Evolutionary conservation across 2,888 invertebrate genomes (phyloP).

Genomic region (Lithodes maja): DNA sequence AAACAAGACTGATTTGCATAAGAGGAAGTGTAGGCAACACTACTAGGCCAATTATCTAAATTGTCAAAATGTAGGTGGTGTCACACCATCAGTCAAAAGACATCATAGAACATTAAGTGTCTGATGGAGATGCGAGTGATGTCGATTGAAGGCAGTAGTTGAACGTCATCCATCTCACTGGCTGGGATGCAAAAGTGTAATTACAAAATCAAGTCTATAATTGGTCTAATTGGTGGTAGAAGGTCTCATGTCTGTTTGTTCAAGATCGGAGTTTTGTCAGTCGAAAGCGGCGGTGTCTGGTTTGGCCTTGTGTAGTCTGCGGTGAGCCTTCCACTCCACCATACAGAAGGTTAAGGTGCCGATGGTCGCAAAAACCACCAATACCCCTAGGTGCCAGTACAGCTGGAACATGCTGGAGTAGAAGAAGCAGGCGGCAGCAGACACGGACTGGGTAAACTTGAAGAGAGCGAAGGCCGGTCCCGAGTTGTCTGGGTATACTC

Average conservation of each 20-base stretch:
- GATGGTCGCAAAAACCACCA: constrained; percentile 82
- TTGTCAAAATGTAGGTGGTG: no score
- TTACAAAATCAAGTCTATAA: no score
- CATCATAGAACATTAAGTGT: no score
- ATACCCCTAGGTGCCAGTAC: constrained; percentile 83
- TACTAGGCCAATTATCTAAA: no score
- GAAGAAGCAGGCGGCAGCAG: constrained; percentile 89
- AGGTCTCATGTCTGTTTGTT: no score
- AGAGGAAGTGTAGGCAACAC: no score
- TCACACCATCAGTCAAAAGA: no score
- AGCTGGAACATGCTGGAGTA: constrained; percentile 85
- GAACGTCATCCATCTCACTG: no score
- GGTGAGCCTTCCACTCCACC: constrained; percentile 79
- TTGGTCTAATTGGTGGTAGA: no score
- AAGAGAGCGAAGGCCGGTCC: constrained; percentile 98
- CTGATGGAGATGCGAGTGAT: not conserved
- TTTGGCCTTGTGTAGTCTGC: constrained; percentile 33
- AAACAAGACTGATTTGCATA: no score
- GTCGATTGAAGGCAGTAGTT: not conserved
- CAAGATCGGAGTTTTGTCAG: constrained; percentile 14
- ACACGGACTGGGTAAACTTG: constrained; percentile 95
- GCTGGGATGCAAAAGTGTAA: no score
- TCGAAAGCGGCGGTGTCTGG: constrained; percentile 65
- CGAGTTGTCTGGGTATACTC: constrained; percentile 90
- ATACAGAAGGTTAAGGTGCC: constrained; percentile 86